Evolutionary conservation across 2,888 invertebrate genomes (phyloP).

Genomic region (Autographa gamma): DNA sequence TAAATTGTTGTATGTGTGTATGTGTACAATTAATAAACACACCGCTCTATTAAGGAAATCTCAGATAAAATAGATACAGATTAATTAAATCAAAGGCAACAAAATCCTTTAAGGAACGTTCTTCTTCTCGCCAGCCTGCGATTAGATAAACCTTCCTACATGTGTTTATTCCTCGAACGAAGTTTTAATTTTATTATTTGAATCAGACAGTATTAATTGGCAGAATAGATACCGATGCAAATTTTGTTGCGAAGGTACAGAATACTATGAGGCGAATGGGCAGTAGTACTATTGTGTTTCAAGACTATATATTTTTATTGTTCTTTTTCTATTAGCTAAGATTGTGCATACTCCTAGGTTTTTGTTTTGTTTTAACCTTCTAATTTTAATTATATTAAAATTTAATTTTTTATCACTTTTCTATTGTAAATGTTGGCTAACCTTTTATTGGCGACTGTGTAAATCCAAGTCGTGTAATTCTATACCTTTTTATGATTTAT

Average conservation of each 20-base stretch:
- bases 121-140: neutral
- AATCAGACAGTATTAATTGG: constrained; percentile 23
- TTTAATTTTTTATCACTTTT: too few species aligned
- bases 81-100: constrained; percentile 9
- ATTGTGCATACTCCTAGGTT: too few species aligned
- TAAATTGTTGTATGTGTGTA: too few species aligned
- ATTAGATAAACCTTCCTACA: constrained; percentile 21
- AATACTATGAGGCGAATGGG: neutral
- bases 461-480: too few species aligned
- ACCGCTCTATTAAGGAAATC: neutral
- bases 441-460: too few species aligned
- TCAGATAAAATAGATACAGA: constrained; percentile 1
- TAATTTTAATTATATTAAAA: too few species aligned
- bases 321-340: too few species aligned
- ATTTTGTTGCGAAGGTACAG: constrained; percentile 10
- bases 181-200: constrained; percentile 28
- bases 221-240: constrained; percentile 25
- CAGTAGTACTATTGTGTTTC: constrained; percentile 16
- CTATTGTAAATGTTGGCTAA: too few species aligned
- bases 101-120: neutral
- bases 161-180: constrained; percentile 30
- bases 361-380: too few species aligned
- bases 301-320: too few species aligned
- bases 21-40: too few species aligned
- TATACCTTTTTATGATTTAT: too few species aligned